These are phyloP conservation scores for Heteromyza rotundicornis DNA, from an alignment of 2,888 invertebrate species.

Conservation along the genomic window DNA sequence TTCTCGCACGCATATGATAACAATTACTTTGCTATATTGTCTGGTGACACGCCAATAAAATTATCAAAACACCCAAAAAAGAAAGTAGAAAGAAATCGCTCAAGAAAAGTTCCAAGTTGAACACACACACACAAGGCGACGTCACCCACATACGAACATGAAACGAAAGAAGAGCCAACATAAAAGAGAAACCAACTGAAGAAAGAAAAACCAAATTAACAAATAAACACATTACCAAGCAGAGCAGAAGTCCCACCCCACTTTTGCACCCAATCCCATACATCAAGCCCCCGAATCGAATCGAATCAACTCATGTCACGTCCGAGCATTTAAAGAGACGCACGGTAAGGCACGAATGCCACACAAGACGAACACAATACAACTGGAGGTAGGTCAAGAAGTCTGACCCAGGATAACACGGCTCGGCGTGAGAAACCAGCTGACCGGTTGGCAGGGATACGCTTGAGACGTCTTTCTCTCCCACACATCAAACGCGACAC, in stretches of 20 bases:
- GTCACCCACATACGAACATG: neutral
- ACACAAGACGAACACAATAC: constrained; percentile 28
- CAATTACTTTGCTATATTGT: constrained; percentile 8
- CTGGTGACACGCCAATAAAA: constrained; percentile 16
- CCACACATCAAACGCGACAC: neutral
- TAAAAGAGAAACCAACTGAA: neutral
- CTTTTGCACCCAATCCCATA: neutral
- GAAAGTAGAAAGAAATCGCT: neutral
- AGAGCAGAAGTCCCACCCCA: neutral
- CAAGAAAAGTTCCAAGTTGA: neutral
- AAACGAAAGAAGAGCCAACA: neutral
- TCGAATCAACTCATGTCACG: too few relatives aligned
- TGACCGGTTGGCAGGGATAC: constrained; percentile 16
- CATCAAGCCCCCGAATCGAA: too few relatives aligned
- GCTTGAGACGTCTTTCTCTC: constrained; percentile 2
- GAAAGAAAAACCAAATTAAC: too few relatives aligned
- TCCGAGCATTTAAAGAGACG: too few relatives aligned
- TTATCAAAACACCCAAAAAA: constrained; percentile 10
- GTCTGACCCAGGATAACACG: constrained; percentile 18
- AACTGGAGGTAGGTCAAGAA: constrained; percentile 42
- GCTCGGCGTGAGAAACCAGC: neutral
- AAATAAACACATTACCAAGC: too few relatives aligned
- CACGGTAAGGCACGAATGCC: too few relatives aligned
- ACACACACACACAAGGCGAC: neutral
- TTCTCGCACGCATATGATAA: constrained; percentile 10